Base-by-base conservation (phyloP, 2,113 vertebrate species). In the Gymnarchus niloticus region DNA sequence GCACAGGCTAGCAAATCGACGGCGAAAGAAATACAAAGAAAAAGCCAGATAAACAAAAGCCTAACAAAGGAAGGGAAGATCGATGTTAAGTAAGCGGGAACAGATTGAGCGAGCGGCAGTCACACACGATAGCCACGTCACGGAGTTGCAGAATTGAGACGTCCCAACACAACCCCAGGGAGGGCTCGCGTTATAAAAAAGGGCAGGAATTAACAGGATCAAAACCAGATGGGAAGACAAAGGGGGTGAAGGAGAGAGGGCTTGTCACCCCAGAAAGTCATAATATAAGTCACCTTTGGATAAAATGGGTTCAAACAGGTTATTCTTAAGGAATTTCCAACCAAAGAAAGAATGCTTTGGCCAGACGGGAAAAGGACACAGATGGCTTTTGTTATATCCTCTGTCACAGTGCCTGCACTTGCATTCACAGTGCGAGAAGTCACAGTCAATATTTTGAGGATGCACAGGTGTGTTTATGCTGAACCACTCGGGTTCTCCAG, bases 31-130 rank as follows among this genome's bases (percentile, higher is more conserved):
- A 54, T 33, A 56, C 14, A n/a, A 41, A 37, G 6, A 56, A 25
- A 37, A n/a, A 25, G 19, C 17, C n/a, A 28, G 19, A 78, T 56
- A 51, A 51, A 33, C 80, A 82, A 82, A 56, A 33, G 80, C 80
- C 25, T 37, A 82, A 54, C 1, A 37, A 78, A 46, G 46, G 6
- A 52, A 28, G 80, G 12, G 51, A 10, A 54, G 48, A 82, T 52
- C 51, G 37, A 82, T 82, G 80, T 81, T 52, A 52, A 52, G 80
- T 9, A 56, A 81, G 54, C 54, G 80, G 49, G 54, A 54, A 81
- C 33, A 28, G 80, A 54, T 56, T 12, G 6, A 14, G 12, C 73
- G 6, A 1, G 69, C 23, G n/a, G 28, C 59, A 25, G n/a, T n/a
- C 19, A 65, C 52, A 14, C 52, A 6, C 14, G 33, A 9, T 12